Evolutionary conservation across 2,797 vertebrate genomes (phyloP).

Genomic region (Betta splendens): DNA sequence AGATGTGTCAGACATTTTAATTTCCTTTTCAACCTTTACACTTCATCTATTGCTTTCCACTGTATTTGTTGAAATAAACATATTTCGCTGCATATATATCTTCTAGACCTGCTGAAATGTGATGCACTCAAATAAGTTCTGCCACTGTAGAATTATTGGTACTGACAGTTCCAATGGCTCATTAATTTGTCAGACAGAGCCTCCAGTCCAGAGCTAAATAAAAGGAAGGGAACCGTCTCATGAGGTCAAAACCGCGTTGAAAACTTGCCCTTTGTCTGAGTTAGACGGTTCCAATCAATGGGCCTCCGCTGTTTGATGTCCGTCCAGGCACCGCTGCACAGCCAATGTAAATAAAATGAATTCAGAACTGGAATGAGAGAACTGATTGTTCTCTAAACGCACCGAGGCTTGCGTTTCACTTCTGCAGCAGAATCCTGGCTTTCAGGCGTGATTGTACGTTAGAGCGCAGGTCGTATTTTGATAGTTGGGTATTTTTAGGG

Average conservation of each 20-base stretch:
- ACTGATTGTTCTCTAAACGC: conserved; percentile 20
- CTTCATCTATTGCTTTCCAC: too few relatives aligned
- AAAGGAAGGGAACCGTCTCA: conserved; percentile 26
- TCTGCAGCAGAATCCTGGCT: neutral
- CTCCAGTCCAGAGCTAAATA: neutral
- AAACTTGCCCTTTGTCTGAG: conserved; percentile 30
- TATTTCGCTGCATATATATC: too few relatives aligned
- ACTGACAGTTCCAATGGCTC: conserved; percentile 21
- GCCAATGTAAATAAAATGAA: conserved; percentile 33
- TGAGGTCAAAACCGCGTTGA: conserved; percentile 19
- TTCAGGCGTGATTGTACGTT: too few relatives aligned
- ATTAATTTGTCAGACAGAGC: conserved; percentile 37
- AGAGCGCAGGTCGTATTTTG: too few relatives aligned
- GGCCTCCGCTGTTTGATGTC: conserved; percentile 42
- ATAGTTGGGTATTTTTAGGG: conserved; percentile 30
- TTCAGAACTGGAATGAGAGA: conserved; percentile 44
- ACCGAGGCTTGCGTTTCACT: neutral
- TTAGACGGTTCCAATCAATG: conserved; percentile 48
- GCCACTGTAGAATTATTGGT: conserved; percentile 11
- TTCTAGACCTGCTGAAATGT: neutral
- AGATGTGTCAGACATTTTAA: conserved; percentile 4
- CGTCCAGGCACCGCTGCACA: conserved; percentile 40
- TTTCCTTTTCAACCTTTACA: too few relatives aligned
- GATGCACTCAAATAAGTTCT: conserved; percentile 1
- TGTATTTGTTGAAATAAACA: too few relatives aligned